Evolutionary conservation across 2,888 invertebrate species (phyloP), one percentile per base, ranked within the genome.

Genomic region (Callyntrura guangdongensis): DNA sequence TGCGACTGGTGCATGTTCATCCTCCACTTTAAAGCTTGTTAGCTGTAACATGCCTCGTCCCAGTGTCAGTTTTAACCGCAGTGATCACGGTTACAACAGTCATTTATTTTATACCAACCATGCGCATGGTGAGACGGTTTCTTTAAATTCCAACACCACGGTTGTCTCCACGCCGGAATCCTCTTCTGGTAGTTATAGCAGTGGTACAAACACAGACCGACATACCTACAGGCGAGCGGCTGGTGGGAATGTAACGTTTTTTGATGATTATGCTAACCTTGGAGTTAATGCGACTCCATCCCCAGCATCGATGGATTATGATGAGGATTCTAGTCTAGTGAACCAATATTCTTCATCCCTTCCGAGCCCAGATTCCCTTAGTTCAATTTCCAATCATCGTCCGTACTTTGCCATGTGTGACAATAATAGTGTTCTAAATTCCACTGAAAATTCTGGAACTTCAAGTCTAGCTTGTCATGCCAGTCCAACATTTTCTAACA

Each of bases 331-430:
- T 89, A 91, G 91, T 87, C 86, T 92, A 53, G 85, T 91, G 17
- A 91, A 92, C 86, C 91, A 91, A 77, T 93, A 88, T 67, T 85
- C 91, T 45, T 93, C 93, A 56, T 91, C 91, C 8, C 56, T 89
- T 36, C 92, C 93, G 45, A 93, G 93, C 83, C 92, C 93, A 5
- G 93, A 93, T 85, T 92, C 92, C 56, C 90, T 93, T 64, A 89
- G 91, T 74, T 93, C 92, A 25, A 86, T 88, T 77, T 86, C 90
- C 67, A 88, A 85, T 82, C 81, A 89, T 22, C 84, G 86, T 64
- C 64, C 89, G 45, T 64, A 86, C 14, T 81, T 84, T 49, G 69
- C 84, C 12, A 47, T 74, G 49, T 67, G 59, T n/a, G n/a, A n/a
- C 61, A 82, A 77, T 36, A 74, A 45, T 22, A 77, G 20, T 25